phyloP scores from a whole-genome alignment of 92 coral and sea anemone genomes.

The Palythoa heliodiscus region DNA sequence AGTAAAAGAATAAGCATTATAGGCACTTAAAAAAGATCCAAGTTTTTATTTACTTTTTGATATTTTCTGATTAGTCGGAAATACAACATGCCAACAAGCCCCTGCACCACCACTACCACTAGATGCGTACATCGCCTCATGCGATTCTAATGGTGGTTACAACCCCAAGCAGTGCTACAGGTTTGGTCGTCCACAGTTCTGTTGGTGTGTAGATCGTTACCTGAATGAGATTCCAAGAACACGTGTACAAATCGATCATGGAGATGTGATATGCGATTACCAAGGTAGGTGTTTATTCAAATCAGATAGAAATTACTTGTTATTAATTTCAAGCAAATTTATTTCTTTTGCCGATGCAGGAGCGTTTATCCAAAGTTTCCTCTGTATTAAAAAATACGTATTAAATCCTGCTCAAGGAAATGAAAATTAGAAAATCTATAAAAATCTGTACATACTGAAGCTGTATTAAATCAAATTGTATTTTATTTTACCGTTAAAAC shows the following conservation, averaged over 20 bases:
- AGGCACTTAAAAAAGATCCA: no score
- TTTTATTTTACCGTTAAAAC: no score
- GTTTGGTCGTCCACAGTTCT: constrained; percentile 48
- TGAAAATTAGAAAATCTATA: no score
- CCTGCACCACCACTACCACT: neutral
- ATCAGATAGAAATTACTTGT: neutral
- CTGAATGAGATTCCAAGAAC: constrained; percentile 78
- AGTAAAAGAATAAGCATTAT: no score
- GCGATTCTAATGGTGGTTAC: constrained; percentile 74
- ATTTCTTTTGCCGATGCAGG: no score
- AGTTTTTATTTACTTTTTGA: neutral
- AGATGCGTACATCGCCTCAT: constrained; percentile 27
- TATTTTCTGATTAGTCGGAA: constrained; percentile 55
- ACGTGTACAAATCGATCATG: constrained; percentile 32
- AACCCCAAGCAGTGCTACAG: constrained; percentile 70
- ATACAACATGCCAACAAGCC: constrained; percentile 69
- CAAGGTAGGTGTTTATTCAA: constrained; percentile 15
- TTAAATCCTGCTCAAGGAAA: no score
- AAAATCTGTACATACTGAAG: no score
- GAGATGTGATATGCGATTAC: constrained; percentile 53
- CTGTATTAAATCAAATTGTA: no score
- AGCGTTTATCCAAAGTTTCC: no score
- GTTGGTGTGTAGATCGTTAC: constrained; percentile 92
- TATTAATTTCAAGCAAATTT: no score
- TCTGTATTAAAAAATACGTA: no score